These are phyloP conservation scores for Hemiscyllium ocellatum DNA, from an alignment of 2,113 vertebrate genomes.

Conservation along the genomic window DNA sequence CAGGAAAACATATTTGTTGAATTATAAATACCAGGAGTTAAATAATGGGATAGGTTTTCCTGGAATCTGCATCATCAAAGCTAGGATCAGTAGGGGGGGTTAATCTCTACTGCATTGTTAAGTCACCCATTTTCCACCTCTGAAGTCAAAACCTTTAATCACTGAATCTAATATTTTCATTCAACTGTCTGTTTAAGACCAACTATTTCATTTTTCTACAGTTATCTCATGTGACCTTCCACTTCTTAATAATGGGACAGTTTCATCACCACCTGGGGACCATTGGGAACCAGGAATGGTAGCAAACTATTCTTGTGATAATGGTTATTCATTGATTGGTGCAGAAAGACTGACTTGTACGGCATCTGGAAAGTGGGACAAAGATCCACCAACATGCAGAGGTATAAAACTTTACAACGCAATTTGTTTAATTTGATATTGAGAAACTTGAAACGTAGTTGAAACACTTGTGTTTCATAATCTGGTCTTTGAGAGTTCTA, in stretches of 20 bases:
- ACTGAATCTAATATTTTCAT: background rate
- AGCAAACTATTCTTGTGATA: background rate
- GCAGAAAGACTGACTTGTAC: background rate
- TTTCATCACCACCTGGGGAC: background rate
- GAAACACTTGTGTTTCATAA: background rate
- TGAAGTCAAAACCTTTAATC: background rate
- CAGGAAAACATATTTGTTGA: background rate
- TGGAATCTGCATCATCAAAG: background rate
- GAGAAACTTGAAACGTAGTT: background rate
- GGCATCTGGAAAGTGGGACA: background rate
- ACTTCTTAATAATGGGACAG: background rate
- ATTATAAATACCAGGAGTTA: background rate
- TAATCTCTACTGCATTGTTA: background rate
- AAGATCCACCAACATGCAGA: background rate
- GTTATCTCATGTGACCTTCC: background rate
- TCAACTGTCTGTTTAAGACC: background rate
- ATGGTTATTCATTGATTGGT: background rate
- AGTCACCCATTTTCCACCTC: no score
- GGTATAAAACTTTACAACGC: no score
- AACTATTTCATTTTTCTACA: background rate
- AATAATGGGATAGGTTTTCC: background rate
- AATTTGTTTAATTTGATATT: background rate
- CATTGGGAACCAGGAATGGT: background rate
- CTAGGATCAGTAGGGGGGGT: background rate
- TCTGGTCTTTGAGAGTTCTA: background rate